Conservation (phyloP, 2,113 vertebrate species). For the Caretta caretta region DNA sequence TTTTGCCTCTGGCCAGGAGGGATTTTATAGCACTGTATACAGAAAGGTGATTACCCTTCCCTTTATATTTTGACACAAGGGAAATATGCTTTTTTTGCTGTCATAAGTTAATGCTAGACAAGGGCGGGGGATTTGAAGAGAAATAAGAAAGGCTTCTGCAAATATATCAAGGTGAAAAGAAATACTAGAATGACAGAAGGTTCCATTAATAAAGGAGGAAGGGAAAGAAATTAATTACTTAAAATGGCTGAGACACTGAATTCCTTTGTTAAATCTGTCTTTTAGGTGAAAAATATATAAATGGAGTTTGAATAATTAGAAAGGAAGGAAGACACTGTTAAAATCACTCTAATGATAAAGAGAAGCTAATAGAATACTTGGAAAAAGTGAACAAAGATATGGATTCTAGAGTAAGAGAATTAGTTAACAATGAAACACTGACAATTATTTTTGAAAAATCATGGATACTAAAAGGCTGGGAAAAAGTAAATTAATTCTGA, state of each 20-base stretch:
- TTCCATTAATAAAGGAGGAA: conserved; percentile 65
- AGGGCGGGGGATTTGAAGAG: not conserved
- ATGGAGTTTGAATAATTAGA: conserved; percentile 53
- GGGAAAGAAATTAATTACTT: conserved; percentile 51
- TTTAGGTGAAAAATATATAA: conserved; percentile 60
- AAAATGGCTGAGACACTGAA: conserved; percentile 48
- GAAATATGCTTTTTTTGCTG: not conserved
- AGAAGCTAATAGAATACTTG: conserved; percentile 19
- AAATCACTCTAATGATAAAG: not conserved
- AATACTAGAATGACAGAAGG: not conserved
- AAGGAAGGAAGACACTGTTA: conserved; percentile 13
- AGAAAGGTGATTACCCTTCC: no score
- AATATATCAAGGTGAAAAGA: conserved; percentile 35
- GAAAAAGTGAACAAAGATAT: conserved; percentile 35
- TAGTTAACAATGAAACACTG: not conserved
- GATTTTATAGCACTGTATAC: no score
- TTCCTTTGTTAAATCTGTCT: conserved; percentile 38
- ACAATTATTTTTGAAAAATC: not conserved
- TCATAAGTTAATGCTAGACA: not conserved
- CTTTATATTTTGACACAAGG: not conserved
- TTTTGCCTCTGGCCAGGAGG: no score
- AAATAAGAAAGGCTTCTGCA: conserved; percentile 18
- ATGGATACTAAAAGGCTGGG: not conserved
- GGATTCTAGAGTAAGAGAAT: not conserved
- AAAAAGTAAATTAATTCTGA: not conserved